phyloP scores from a whole-genome alignment of 2,797 vertebrate species.

The Cryptoprocta ferox region DNA sequence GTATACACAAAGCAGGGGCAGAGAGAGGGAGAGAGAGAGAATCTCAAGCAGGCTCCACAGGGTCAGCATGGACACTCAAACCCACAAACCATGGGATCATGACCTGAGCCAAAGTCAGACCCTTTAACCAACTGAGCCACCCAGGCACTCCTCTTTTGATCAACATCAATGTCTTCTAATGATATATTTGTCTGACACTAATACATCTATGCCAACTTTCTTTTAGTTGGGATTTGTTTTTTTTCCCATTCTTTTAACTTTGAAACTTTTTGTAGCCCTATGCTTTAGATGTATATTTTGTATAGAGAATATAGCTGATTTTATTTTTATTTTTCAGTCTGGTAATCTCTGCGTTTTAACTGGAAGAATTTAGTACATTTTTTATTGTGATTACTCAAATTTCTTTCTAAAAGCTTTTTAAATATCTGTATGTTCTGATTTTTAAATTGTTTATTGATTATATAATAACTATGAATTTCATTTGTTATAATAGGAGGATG shows the following conservation, averaged over 20 bases:
- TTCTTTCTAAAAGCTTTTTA: slow-evolving; percentile 6
- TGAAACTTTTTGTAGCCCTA: neutral
- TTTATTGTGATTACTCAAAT: neutral
- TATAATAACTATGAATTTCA: neutral
- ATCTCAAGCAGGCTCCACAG: no score
- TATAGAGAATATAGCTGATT: neutral
- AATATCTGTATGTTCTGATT: neutral
- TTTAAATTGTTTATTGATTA: neutral
- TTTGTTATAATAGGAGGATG: neutral
- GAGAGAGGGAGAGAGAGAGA: no score
- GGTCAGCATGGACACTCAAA: no score
- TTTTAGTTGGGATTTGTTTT: neutral
- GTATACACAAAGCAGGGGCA: no score
- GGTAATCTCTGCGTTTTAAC: neutral
- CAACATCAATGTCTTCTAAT: neutral
- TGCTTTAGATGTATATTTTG: neutral
- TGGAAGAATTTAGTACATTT: neutral
- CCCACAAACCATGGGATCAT: no score
- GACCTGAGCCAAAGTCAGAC: no score
- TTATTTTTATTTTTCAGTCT: neutral
- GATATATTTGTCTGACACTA: neutral
- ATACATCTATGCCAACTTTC: neutral
- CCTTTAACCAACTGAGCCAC: no score
- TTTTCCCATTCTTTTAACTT: neutral
- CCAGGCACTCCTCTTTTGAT: neutral